Base-by-base conservation (phyloP, 2,888 invertebrate species). In the Heteromurus nitidus region DNA sequence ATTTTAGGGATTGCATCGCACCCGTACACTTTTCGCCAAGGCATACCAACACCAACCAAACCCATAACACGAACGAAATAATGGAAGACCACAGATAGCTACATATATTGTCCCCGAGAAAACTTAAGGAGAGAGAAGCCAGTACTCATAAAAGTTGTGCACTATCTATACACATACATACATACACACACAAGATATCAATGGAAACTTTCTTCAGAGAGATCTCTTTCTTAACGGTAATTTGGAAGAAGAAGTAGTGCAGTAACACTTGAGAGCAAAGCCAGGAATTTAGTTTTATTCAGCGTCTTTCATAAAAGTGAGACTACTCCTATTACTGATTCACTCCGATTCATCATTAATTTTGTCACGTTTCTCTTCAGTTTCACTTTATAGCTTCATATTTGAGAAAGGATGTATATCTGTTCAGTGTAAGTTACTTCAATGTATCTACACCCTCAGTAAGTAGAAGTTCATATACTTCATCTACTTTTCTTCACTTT, bases 351-450 rank as follows among this genome's bases (percentile, higher is more conserved):
- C 73, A 82, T 82, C 82, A 79, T 69, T 47, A 82, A 82, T 79
- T 82, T 79, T 79, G 79, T 82, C 82, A 82, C 82, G 82, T 79
- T 69, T 53, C 58, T 72, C 73, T 69, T 73, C 69, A 74, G 74
- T 74, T 79, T 68, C 76, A 60, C 62, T 79, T 62, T 72, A 73
- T 65, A 75, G 75, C 68, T 68, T 68, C 53, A 68, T 68, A 68
- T 68, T 50, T 50, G 50, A 50, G 18, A 5, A n/a, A 36, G n/a
- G n/a, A 18, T 50, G 50, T 50, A 13, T 18, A 50, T 50, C n/a
- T n/a, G n/a, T n/a, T n/a, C n/a, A n/a, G n/a, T n/a, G n/a, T n/a
- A n/a, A n/a, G n/a, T n/a, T n/a, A n/a, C n/a, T n/a, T n/a, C n/a
- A n/a, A 50, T 50, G 50, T 11, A n/a, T 50, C n/a, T 5, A 50